These are phyloP conservation scores for Periophthalmodon schlosseri DNA, from an alignment of 2,113 vertebrate genomes.

Conservation along the genomic window DNA sequence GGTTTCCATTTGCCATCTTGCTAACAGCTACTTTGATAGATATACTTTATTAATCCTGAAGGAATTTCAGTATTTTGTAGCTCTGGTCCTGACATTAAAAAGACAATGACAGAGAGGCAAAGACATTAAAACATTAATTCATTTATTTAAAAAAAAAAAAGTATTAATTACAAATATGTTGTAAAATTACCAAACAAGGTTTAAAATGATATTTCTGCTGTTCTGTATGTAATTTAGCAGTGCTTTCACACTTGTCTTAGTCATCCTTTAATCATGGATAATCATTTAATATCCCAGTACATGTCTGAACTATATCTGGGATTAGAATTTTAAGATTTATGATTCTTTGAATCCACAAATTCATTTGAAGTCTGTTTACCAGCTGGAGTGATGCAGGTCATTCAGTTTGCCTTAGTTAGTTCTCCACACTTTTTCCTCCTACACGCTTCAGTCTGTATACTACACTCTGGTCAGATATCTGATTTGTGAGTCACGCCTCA, in stretches of 20 bases:
- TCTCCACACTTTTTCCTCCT: constrained; percentile 69
- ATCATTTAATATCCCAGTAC: background rate
- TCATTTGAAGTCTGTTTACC: constrained; percentile 68
- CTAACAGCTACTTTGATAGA: too few relatives aligned
- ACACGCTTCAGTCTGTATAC: constrained; percentile 62
- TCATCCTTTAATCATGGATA: background rate
- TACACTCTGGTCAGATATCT: constrained; percentile 75
- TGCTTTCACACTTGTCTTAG: background rate
- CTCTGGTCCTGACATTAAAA: too few relatives aligned
- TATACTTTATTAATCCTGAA: too few relatives aligned
- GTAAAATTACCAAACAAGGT: too few relatives aligned
- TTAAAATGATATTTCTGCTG: too few relatives aligned
- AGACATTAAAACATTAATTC: too few relatives aligned
- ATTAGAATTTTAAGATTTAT: constrained; percentile 34
- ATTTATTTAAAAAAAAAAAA: too few relatives aligned
- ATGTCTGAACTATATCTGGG: constrained; percentile 21
- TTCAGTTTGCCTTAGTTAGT: constrained; percentile 70
- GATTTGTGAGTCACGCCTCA: constrained; percentile 73
- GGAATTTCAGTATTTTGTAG: too few relatives aligned
- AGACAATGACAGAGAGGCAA: too few relatives aligned
- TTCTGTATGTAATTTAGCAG: too few relatives aligned
- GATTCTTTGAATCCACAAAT: constrained; percentile 59
- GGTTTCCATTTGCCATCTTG: too few relatives aligned
- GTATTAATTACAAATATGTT: too few relatives aligned
- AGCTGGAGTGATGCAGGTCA: constrained; percentile 71